Percentiles rank a stretch among this genome's conserved stretches.
Conservation (phyloP, 2,888 invertebrate genomes). For the Stramonita haemastoma region DNA sequence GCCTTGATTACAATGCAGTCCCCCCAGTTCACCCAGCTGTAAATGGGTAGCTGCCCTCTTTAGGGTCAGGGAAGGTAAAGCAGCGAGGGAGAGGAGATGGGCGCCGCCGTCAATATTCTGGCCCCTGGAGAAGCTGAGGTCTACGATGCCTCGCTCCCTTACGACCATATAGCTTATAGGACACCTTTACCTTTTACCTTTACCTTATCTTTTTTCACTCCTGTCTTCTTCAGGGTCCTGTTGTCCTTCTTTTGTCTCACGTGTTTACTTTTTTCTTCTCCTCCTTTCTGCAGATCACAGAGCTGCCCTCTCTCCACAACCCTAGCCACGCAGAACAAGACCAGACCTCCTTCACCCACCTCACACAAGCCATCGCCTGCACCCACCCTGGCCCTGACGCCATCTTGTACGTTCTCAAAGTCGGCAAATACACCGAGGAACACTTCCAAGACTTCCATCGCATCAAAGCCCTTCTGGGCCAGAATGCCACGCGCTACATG, state of each 20-base stretch:
- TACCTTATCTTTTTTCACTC: not conserved
- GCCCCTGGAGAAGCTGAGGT: too few relatives aligned
- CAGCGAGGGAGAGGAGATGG: too few relatives aligned
- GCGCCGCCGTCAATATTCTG: too few relatives aligned
- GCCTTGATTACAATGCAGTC: too few relatives aligned
- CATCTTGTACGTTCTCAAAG: slow-evolving; percentile 35
- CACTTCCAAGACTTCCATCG: slow-evolving; percentile 22
- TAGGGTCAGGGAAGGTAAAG: too few relatives aligned
- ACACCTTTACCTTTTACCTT: not conserved
- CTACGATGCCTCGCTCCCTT: too few relatives aligned
- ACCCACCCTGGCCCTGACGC: slow-evolving; percentile 40
- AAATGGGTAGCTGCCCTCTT: too few relatives aligned
- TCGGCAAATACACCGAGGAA: slow-evolving; percentile 40
- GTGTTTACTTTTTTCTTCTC: not conserved
- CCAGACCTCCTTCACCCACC: slow-evolving; percentile 14
- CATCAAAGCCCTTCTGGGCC: slow-evolving; percentile 35
- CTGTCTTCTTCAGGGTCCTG: not conserved
- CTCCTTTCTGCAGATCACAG: slow-evolving; percentile 32
- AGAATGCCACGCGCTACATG: slow-evolving; percentile 16
- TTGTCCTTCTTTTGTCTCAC: not conserved
- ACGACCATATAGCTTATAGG: too few relatives aligned
- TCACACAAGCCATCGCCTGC: slow-evolving; percentile 40
- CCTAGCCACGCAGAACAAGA: slow-evolving; percentile 33
- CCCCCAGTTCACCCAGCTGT: too few relatives aligned
- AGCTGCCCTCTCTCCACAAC: slow-evolving; percentile 23